A percentile compares a stretch with the other conserved stretches of the same genome.
These are phyloP conservation scores for Serilophus lunatus DNA, from an alignment of 2,113 vertebrate genomes.

Conservation along the genomic window DNA sequence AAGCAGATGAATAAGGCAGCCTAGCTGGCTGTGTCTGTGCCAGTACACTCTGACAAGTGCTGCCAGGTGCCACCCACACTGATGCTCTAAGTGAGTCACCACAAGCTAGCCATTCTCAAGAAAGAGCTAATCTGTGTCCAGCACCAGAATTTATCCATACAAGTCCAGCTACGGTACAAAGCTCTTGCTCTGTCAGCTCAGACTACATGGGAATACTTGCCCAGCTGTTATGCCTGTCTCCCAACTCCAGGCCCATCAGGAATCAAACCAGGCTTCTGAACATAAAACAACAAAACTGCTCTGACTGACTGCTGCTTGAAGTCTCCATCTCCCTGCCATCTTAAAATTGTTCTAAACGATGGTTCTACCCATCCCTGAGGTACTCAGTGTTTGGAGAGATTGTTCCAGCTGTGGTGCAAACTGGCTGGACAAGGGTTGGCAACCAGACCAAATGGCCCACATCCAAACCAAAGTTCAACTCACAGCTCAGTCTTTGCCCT, in stretches of 20 bases:
- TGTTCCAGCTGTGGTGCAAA: neutral
- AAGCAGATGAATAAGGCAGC: neutral
- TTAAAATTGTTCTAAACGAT: neutral
- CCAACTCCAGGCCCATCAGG: neutral
- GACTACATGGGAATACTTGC: fast-evolving
- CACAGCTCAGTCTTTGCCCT: neutral
- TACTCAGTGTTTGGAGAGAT: neutral
- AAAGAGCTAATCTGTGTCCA: neutral
- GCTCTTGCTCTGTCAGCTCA: neutral
- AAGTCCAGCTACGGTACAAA: neutral
- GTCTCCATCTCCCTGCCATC: neutral
- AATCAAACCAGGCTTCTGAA: neutral
- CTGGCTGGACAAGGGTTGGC: neutral
- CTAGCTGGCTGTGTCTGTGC: neutral
- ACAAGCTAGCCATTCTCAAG: neutral
- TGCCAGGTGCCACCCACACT: neutral
- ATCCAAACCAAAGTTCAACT: neutral
- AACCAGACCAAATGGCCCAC: neutral
- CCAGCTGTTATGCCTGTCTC: neutral
- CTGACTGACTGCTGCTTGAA: neutral
- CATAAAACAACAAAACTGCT: neutral
- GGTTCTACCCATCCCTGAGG: neutral
- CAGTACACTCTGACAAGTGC: neutral
- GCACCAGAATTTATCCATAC: neutral
- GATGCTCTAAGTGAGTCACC: neutral